Percentiles rank a stretch among this genome's conserved stretches.
Conservation (phyloP, 1,140 invertebrate genomes). For the silkworm (Bombyx mori) region DNA sequence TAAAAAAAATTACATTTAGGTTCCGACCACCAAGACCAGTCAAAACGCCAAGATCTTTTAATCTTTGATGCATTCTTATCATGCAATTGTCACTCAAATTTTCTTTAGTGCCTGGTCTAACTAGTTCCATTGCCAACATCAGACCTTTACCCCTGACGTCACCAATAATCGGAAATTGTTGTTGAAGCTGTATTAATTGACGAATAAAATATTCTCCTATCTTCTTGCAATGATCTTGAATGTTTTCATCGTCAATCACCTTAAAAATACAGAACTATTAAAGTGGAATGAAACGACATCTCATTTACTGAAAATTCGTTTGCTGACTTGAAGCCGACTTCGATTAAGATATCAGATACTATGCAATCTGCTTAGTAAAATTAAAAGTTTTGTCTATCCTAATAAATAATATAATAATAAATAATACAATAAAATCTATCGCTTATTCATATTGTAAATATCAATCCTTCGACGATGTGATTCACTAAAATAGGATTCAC, state of each 20-base stretch:
- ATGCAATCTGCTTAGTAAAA: too few relatives aligned
- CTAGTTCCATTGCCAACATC: slow-evolving; percentile 95
- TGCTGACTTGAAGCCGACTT: too few relatives aligned
- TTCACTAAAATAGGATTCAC: too few relatives aligned
- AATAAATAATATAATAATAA: too few relatives aligned
- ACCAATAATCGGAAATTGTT: slow-evolving; percentile 83
- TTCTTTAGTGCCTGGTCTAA: slow-evolving; percentile 76
- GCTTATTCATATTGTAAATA: too few relatives aligned
- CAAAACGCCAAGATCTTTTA: slow-evolving; percentile 88
- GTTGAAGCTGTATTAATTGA: slow-evolving; percentile 80
- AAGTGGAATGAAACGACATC: too few relatives aligned
- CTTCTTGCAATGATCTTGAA: slow-evolving; percentile 82
- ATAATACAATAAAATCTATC: too few relatives aligned
- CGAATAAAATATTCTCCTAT: slow-evolving; percentile 89
- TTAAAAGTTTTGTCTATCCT: too few relatives aligned
- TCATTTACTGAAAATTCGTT: too few relatives aligned
- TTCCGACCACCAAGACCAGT: slow-evolving; percentile 89
- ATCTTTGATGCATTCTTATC: slow-evolving; percentile 83
- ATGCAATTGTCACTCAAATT: slow-evolving; percentile 78
- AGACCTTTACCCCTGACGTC: slow-evolving; percentile 97
- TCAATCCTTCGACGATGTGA: too few relatives aligned
- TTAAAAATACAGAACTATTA: slow-evolving; percentile 35
- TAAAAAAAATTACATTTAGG: slow-evolving; percentile 82
- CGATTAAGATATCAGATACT: too few relatives aligned
- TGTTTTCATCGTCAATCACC: slow-evolving; percentile 92